Percentiles rank a stretch among this genome's conserved stretches.
Conservation (phyloP, 2,888 invertebrate species). For the Erpobdella octoculata region DNA sequence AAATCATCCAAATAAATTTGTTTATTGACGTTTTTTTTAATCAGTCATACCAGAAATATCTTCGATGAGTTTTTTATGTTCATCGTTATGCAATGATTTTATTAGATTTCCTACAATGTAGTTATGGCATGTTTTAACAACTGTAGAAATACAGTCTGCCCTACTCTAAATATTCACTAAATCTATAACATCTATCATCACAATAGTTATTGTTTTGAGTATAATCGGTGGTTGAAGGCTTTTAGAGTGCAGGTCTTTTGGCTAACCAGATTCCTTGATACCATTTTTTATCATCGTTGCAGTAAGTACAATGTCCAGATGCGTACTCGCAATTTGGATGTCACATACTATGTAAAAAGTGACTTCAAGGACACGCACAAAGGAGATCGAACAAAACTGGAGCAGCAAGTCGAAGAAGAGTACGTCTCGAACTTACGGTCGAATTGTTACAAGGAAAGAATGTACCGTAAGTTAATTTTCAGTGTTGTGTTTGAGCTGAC, state of each 20-base stretch:
- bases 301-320: slow-evolving; percentile 51
- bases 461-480: slow-evolving; percentile 56
- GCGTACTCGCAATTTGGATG: slow-evolving; percentile 62
- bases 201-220: no score
- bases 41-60: neutral
- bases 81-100: neutral
- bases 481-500: no score
- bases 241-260: no score
- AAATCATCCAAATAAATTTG: no score
- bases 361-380: slow-evolving; percentile 89
- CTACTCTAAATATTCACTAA: no score
- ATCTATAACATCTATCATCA: no score
- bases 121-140: neutral
- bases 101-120: neutral
- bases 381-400: slow-evolving; percentile 70
- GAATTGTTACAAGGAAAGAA: slow-evolving; percentile 86
- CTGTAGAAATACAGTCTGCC: no score
- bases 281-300: slow-evolving; percentile 22
- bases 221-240: no score
- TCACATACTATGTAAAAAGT: slow-evolving; percentile 89
- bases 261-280: no score
- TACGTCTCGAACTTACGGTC: slow-evolving; percentile 76
- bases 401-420: slow-evolving; percentile 91
- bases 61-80: neutral
- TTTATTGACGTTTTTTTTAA: no score